These are phyloP conservation scores for Bembecia ichneumoniformis DNA, from an alignment of 2,888 invertebrate genomes.

Conservation along the genomic window DNA sequence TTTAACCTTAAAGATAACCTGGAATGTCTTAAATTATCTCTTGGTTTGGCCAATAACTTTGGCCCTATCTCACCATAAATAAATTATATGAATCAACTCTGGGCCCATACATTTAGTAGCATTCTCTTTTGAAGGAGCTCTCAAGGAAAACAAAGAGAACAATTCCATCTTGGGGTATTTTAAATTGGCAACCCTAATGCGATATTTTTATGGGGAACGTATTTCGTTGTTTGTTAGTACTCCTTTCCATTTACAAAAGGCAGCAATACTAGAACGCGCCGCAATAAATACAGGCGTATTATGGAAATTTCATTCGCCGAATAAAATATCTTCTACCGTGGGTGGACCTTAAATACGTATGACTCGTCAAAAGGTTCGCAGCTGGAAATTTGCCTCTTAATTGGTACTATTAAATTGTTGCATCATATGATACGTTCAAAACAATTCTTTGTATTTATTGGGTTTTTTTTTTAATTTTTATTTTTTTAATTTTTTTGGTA, in stretches of 20 bases:
- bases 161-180: too few species aligned
- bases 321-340: constrained; percentile 15
- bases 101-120: too few species aligned
- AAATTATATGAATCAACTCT: too few species aligned
- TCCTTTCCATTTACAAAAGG: constrained; percentile 5
- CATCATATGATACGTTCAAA: background rate
- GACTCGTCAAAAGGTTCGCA: constrained; percentile 17
- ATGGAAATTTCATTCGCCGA: constrained; percentile 14
- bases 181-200: too few species aligned
- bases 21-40: too few species aligned
- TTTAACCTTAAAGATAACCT: too few species aligned
- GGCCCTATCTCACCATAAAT: too few species aligned
- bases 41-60: too few species aligned
- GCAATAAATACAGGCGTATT: constrained; percentile 14
- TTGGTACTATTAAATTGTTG: background rate
- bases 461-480: too few species aligned
- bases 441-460: background rate
- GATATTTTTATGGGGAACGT: background rate
- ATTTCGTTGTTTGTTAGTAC: background rate
- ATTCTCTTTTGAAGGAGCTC: too few species aligned
- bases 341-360: constrained; percentile 15
- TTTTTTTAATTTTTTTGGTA: too few species aligned
- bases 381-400: background rate
- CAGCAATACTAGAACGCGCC: constrained; percentile 4
- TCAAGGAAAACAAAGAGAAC: too few species aligned